Evolutionary conservation across 2,113 vertebrate species (phyloP).

Genomic region (Atlantisia rogersi): DNA sequence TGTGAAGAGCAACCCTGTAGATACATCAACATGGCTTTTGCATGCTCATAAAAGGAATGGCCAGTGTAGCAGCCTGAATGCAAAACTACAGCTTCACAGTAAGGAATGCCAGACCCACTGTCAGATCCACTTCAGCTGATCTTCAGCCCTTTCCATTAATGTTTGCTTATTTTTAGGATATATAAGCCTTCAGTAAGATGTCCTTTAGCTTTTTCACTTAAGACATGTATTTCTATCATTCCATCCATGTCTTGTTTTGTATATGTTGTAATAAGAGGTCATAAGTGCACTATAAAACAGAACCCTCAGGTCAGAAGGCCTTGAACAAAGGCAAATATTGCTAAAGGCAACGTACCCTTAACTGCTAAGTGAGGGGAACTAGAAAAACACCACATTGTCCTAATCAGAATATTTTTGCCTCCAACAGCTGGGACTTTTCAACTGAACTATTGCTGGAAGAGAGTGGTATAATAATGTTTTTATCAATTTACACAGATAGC

Average conservation of each 20-base stretch:
- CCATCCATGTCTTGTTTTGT: not conserved
- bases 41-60: not conserved
- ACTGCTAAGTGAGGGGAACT: slow-evolving; percentile 11
- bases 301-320: slow-evolving; percentile 11
- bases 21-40: not conserved
- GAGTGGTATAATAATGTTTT: not conserved
- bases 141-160: not conserved
- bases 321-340: slow-evolving; percentile 50
- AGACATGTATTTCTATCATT: not conserved
- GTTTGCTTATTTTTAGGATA: not conserved
- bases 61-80: not conserved
- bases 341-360: slow-evolving; percentile 27
- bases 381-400: slow-evolving; percentile 21
- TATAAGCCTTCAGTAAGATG: not conserved
- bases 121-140: not conserved
- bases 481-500: not conserved
- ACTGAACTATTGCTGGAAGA: not conserved
- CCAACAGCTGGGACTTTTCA: slow-evolving; percentile 29
- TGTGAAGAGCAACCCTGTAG: not conserved
- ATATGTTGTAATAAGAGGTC: not conserved
- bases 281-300: not conserved
- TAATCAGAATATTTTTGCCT: slow-evolving; percentile 3
- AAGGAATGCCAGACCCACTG: not conserved
- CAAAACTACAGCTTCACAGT: not conserved
- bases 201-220: not conserved